Evolutionary conservation across 2,113 vertebrate species (phyloP).

Genomic region (Solea solea): DNA sequence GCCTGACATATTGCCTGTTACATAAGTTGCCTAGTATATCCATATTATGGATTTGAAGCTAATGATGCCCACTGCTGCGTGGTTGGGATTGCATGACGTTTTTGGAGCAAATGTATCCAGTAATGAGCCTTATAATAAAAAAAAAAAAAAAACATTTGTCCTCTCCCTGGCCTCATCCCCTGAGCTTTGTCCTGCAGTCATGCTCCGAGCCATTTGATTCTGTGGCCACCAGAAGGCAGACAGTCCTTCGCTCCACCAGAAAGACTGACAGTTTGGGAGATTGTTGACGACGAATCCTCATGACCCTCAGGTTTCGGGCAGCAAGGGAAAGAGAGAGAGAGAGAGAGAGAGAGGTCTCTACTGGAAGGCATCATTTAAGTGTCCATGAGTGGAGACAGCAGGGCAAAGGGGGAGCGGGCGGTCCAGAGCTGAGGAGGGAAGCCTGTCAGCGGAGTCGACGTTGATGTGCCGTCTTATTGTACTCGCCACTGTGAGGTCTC

Average conservation of each 20-base stretch:
- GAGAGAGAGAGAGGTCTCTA: constrained; percentile 10
- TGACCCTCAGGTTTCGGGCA: constrained; percentile 13
- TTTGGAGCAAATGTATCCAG: background rate
- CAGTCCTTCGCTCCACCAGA: background rate
- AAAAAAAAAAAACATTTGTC: background rate
- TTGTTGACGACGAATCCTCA: constrained; percentile 29
- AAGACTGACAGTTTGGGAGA: constrained; percentile 22
- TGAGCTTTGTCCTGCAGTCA: constrained; percentile 10
- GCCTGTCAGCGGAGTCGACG: constrained; percentile 7
- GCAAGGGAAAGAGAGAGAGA: background rate
- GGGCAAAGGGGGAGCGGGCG: background rate
- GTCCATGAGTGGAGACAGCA: background rate
- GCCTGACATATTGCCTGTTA: too few species aligned
- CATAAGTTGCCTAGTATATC: too few species aligned
- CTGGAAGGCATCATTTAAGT: constrained; percentile 17
- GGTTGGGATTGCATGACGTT: too few species aligned
- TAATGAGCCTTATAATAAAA: background rate
- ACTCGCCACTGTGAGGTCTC: constrained; percentile 16
- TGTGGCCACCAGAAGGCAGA: constrained; percentile 20
- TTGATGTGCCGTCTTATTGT: constrained; percentile 33
- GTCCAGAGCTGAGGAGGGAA: background rate
- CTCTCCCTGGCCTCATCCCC: too few species aligned
- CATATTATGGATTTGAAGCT: too few species aligned
- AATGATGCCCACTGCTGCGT: too few species aligned
- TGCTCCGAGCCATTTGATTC: constrained; percentile 10